Percentiles rank a stretch among this genome's conserved stretches.
phyloP scores from a whole-genome alignment of 2,113 vertebrate genomes.

The Pao palembangensis region DNA sequence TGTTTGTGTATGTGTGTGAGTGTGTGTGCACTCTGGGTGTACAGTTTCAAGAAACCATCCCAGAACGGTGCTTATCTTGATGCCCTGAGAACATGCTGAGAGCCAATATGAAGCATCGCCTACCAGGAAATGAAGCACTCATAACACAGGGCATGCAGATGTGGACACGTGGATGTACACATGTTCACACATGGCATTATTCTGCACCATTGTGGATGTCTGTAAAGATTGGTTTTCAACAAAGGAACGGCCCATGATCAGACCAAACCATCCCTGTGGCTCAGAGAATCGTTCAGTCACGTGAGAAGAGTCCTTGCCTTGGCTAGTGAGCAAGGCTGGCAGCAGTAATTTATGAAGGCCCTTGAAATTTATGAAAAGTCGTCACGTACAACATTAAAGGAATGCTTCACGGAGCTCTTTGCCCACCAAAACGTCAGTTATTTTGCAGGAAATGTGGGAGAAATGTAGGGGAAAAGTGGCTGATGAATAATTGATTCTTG shows the following conservation, averaged over 20 bases:
- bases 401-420: slow-evolving; percentile 63
- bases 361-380: slow-evolving; percentile 59
- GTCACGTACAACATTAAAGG: slow-evolving; percentile 66
- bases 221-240: slow-evolving; percentile 12
- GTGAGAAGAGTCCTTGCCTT: slow-evolving; percentile 33
- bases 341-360: slow-evolving; percentile 64
- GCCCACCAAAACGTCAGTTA: slow-evolving; percentile 49
- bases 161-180: not conserved
- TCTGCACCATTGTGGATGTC: slow-evolving; percentile 13
- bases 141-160: slow-evolving; percentile 9
- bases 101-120: slow-evolving; percentile 24
- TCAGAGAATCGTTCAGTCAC: slow-evolving; percentile 48
- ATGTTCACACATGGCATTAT: not conserved
- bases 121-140: slow-evolving; percentile 11
- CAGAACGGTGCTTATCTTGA: slow-evolving; percentile 25
- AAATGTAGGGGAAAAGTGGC: slow-evolving; percentile 53
- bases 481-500: slow-evolving; percentile 55
- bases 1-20: too few relatives aligned
- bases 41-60: slow-evolving; percentile 52
- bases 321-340: slow-evolving; percentile 42
- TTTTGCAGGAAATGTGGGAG: slow-evolving; percentile 46
- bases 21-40: slow-evolving; percentile 15
- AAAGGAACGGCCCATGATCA: slow-evolving; percentile 13
- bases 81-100: slow-evolving; percentile 31
- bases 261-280: slow-evolving; percentile 20